Percentiles rank a stretch among this genome's conserved stretches.
These are phyloP conservation scores for Arizona elegans DNA, from an alignment of 2,113 vertebrate species.

Conservation along the genomic window DNA sequence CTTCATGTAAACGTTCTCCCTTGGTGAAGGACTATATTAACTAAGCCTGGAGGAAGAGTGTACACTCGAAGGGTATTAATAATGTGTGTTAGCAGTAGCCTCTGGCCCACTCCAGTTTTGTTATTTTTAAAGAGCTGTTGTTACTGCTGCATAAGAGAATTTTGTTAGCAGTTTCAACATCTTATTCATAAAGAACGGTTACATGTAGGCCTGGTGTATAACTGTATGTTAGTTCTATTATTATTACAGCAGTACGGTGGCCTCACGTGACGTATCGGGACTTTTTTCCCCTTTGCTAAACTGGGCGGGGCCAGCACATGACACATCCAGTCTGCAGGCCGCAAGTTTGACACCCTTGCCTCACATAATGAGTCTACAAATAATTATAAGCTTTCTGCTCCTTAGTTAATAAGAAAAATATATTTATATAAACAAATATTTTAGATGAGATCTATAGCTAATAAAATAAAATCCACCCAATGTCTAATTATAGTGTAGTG, in stretches of 20 bases:
- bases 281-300: no score
- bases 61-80: not conserved
- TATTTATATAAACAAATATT: not conserved
- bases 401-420: not conserved
- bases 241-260: not conserved
- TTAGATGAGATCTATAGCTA: no score
- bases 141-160: not conserved
- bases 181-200: not conserved
- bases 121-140: not conserved
- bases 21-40: not conserved
- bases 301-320: no score
- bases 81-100: not conserved
- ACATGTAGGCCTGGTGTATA: not conserved
- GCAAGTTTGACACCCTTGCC: no score
- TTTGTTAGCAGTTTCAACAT: not conserved
- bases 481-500: no score
- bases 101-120: not conserved
- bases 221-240: not conserved
- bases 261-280: no score
- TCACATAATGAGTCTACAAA: not conserved
- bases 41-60: not conserved
- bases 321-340: no score
- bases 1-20: not conserved
- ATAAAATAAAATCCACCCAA: no score
- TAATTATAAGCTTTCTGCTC: not conserved